Conservation (phyloP, 1,140 invertebrate genomes). For the Euwallacea fornicatus region DNA sequence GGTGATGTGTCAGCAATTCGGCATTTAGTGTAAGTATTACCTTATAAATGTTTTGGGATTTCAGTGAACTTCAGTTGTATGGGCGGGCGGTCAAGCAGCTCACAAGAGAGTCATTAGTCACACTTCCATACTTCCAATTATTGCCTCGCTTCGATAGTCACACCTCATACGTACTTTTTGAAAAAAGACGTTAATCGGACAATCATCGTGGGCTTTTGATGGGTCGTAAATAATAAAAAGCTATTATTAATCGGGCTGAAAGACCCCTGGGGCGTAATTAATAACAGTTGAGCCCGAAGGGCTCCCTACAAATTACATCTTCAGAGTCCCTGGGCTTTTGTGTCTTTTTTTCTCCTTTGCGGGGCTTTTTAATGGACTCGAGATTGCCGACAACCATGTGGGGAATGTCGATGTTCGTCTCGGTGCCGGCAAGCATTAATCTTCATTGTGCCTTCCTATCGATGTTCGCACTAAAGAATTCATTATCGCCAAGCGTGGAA, state of each 20-base stretch:
- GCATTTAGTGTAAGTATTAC: slow-evolving; percentile 23
- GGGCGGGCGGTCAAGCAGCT: too few relatives aligned
- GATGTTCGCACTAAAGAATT: too few relatives aligned
- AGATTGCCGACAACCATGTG: slow-evolving; percentile 21
- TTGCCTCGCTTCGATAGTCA: too few relatives aligned
- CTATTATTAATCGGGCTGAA: slow-evolving; percentile 6
- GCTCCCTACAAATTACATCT: slow-evolving; percentile 16
- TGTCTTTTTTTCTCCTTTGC: slow-evolving; percentile 10
- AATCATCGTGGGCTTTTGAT: background rate
- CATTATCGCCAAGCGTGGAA: too few relatives aligned
- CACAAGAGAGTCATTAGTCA: too few relatives aligned
- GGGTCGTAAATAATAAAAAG: slow-evolving; percentile 15
- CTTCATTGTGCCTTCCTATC: background rate
- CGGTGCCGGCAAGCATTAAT: slow-evolving; percentile 12
- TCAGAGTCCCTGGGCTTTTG: slow-evolving; percentile 15
- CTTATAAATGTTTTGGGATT: background rate
- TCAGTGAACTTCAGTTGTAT: too few relatives aligned
- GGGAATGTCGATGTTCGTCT: slow-evolving; percentile 17
- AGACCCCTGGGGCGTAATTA: slow-evolving; percentile 6
- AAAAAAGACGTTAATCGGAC: too few relatives aligned
- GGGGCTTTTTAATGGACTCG: slow-evolving; percentile 14
- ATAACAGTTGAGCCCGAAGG: slow-evolving; percentile 9
- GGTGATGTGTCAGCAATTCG: slow-evolving; percentile 16
- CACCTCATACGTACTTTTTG: too few relatives aligned
- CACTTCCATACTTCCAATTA: too few relatives aligned